A percentile compares a stretch with the other conserved stretches of the same genome.
Evolutionary conservation across 2,113 vertebrate species (phyloP).

Genomic region (Ploceus nigricollis): DNA sequence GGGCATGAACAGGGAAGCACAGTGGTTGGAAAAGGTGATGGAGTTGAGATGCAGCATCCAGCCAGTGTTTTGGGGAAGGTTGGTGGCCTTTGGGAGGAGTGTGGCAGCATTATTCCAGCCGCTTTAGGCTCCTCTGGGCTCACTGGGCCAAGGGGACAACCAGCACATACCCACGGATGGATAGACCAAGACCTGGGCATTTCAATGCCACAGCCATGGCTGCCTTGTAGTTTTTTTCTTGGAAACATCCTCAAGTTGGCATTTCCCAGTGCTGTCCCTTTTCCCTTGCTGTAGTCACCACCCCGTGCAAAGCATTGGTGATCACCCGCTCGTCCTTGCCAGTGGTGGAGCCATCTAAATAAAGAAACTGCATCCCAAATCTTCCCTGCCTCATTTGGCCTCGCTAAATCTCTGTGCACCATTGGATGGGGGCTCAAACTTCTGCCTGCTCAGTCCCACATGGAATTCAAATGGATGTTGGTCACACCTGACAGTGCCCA

Average conservation of each 20-base stretch:
- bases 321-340: fast-evolving
- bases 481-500: fast-evolving
- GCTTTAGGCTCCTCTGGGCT: not conserved
- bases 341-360: not conserved
- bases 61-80: fast-evolving
- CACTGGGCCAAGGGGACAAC: not conserved
- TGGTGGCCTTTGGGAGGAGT: not conserved
- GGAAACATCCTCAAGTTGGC: not conserved
- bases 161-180: fast-evolving
- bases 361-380: not conserved
- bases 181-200: fast-evolving
- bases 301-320: fast-evolving
- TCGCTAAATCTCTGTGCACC: fast-evolving
- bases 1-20: fast-evolving
- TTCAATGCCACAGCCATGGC: fast-evolving
- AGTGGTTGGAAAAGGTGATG: not conserved
- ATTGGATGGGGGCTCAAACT: fast-evolving
- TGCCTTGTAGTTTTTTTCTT: fast-evolving
- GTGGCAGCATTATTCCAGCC: fast-evolving
- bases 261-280: fast-evolving
- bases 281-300: not conserved
- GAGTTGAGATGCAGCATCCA: not conserved
- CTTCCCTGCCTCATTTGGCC: not conserved
- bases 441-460: fast-evolving
- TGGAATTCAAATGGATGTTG: fast-evolving